phyloP scores from a whole-genome alignment of 2,888 invertebrate species.

The Reticulitermes lucifugus region DNA sequence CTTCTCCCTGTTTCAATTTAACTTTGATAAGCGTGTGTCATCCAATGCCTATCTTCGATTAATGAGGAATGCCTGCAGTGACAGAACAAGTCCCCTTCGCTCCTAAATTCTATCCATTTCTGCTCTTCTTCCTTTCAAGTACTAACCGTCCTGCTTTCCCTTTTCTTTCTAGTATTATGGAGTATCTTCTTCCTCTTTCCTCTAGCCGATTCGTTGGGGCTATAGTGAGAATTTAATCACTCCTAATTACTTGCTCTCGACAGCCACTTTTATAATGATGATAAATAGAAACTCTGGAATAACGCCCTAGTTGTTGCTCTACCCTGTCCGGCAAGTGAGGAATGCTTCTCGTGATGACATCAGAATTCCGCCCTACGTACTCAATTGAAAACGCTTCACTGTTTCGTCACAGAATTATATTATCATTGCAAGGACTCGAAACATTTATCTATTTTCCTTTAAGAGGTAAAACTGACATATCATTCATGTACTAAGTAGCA shows the following conservation, averaged over 20 bases:
- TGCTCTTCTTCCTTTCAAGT: neutral
- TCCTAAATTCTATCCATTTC: neutral
- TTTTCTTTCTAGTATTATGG: constrained; percentile 6
- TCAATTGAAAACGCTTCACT: neutral
- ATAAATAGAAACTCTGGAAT: constrained; percentile 47
- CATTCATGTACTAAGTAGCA: too few relatives aligned
- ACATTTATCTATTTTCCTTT: too few relatives aligned
- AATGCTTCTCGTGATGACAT: neutral
- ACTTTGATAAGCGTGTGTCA: constrained; percentile 40
- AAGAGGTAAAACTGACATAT: too few relatives aligned
- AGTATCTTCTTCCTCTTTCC: constrained; percentile 4
- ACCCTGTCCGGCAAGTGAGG: neutral
- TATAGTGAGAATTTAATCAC: constrained; percentile 51
- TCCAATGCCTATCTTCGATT: constrained; percentile 34
- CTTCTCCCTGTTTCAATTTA: constrained; percentile 30
- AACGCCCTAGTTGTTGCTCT: neutral
- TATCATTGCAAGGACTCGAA: too few relatives aligned
- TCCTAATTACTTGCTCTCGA: constrained; percentile 51
- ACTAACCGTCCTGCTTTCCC: neutral
- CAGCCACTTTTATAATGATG: constrained; percentile 51
- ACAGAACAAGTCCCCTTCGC: constrained; percentile 8
- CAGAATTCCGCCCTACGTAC: neutral
- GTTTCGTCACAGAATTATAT: too few relatives aligned
- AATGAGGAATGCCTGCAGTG: constrained; percentile 40
- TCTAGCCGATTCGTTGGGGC: neutral